Evolutionary conservation across 2,113 vertebrate genomes (phyloP).

Genomic region (Otus sunia): DNA sequence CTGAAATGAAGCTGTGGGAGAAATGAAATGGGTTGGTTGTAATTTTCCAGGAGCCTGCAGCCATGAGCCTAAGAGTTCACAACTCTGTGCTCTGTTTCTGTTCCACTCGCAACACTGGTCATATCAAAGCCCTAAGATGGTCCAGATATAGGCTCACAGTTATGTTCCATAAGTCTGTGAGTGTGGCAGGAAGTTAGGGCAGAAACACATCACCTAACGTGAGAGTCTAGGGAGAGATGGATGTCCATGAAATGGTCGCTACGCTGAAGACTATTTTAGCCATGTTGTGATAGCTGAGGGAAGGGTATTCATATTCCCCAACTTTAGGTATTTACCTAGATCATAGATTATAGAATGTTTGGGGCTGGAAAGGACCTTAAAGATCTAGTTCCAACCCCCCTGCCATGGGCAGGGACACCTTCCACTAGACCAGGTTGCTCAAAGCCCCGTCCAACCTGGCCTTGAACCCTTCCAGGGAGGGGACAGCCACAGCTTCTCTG

Average conservation of each 20-base stretch:
- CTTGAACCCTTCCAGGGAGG: neutral
- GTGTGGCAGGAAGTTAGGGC: neutral
- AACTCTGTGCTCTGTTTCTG: neutral
- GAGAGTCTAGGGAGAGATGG: neutral
- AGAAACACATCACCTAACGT: neutral
- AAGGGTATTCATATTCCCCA: neutral
- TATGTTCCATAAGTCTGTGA: neutral
- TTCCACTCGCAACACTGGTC: neutral
- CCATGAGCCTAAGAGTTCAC: neutral
- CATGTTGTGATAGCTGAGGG: rapidly evolving
- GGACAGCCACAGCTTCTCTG: neutral
- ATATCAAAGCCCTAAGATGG: neutral
- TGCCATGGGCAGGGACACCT: neutral
- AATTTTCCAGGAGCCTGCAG: neutral
- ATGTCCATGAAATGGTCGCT: neutral
- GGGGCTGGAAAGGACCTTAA: neutral
- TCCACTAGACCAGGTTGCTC: neutral
- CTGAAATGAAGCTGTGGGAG: neutral
- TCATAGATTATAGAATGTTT: neutral
- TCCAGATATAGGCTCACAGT: neutral
- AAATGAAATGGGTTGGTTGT: neutral
- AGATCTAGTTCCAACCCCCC: rapidly evolving
- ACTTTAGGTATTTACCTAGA: neutral
- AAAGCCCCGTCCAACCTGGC: neutral
- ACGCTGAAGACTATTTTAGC: neutral